phyloP scores from a whole-genome alignment of 2,888 invertebrate genomes.

The Cataglyphis cursor region DNA sequence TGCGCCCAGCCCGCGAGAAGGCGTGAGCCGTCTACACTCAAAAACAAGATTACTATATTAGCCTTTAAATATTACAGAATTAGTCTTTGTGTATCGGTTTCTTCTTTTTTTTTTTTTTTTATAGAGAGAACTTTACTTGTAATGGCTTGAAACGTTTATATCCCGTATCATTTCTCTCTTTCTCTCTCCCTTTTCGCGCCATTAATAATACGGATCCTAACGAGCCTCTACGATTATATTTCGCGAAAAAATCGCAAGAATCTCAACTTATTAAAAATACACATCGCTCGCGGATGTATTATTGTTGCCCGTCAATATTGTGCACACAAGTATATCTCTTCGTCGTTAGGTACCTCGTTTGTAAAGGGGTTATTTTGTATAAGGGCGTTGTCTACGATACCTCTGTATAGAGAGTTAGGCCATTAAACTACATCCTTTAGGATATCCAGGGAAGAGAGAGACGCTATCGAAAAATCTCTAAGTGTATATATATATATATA shows the following conservation, averaged over 20 bases:
- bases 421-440: conserved; percentile 58
- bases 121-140: conserved; percentile 53
- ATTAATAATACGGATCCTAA: conserved; percentile 53
- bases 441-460: conserved; percentile 60
- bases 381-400: conserved; percentile 27
- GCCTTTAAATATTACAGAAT: conserved; percentile 58
- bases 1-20: conserved; percentile 64
- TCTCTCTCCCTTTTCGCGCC: conserved; percentile 10
- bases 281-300: conserved; percentile 78
- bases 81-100: conserved; percentile 56
- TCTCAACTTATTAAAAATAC: conserved; percentile 81
- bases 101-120: conserved; percentile 3
- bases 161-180: conserved; percentile 10
- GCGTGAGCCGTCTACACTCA: conserved; percentile 71
- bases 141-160: conserved; percentile 34
- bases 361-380: conserved; percentile 17
- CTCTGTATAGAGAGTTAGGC: conserved; percentile 65
- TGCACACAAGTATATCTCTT: conserved; percentile 71
- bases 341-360: conserved; percentile 43
- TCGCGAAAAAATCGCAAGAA: conserved; percentile 64
- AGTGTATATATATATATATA: background rate
- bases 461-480: conserved; percentile 50
- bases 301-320: conserved; percentile 78
- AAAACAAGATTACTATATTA: conserved; percentile 78
- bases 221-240: conserved; percentile 50